Evolutionary conservation across 2,888 invertebrate species (phyloP), one percentile per base, ranked within the genome.

Genomic region (Argynnis bischoffii): DNA sequence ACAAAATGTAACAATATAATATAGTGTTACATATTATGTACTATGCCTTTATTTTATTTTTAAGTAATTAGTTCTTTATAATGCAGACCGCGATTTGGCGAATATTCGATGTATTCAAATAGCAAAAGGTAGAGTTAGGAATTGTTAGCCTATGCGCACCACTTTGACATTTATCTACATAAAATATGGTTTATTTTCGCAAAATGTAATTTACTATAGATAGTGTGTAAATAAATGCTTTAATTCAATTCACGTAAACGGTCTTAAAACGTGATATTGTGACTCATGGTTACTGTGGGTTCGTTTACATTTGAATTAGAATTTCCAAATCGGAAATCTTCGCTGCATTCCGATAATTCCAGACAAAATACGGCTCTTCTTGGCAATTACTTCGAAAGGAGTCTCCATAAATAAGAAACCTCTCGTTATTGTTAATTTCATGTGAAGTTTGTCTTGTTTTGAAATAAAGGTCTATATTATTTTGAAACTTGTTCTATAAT

Each of bases 81-180:
- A 81, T 81, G 76, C 81, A 72, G 69, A 71, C 67, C 77, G 72
- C 74, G 76, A 64, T 60, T 69, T 74, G 63, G 73, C 72, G 63
- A 76, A 72, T 75, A 67, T 74, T 72, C 72, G 75, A 72, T 75
- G 72, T 76, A 74, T 67, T 72, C 67, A 71, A 53, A 16, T 66
- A 71, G 63, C 66, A 67, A 63, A 64, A 26, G 18, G 31, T 61
- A 46, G 46, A 26, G 31, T 64, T 48, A 60, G 47, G 59, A 55
- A 60, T 66, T 41, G 41, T 41, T 51, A 47, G 15, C n/a, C 11
- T 14, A 31, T 18, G 13, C 35, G 41, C 21, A 47, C 50, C n/a
- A 51, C 59, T 68, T 50, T 63, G 63, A 55, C 63, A 55, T 70
- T 65, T 59, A 66, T 50, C 13, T 53, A 48, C 21, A 35, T 54